Evolutionary conservation across 1,140 invertebrate genomes (phyloP).

Genomic region (Microplitis demolitor): DNA sequence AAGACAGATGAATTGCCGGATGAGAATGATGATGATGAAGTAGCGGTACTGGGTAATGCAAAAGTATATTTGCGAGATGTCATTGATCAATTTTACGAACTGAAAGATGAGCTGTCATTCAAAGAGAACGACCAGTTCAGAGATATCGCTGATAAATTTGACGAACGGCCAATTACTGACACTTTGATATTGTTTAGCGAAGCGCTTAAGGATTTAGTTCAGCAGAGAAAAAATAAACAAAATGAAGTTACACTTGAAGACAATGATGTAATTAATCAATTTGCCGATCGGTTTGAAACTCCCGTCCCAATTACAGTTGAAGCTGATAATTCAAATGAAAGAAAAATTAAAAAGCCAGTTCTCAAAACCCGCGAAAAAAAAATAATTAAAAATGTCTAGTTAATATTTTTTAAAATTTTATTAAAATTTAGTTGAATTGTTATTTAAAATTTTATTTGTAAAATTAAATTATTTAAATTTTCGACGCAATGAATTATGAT

Average conservation of each 20-base stretch:
- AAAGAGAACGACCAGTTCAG: slow-evolving; percentile 52
- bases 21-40: slow-evolving; percentile 16
- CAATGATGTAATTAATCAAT: too few relatives aligned
- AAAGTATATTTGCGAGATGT: slow-evolving; percentile 54
- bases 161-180: slow-evolving; percentile 50
- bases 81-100: slow-evolving; percentile 51
- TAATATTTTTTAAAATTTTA: too few relatives aligned
- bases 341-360: too few relatives aligned
- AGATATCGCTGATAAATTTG: slow-evolving; percentile 48
- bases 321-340: background rate
- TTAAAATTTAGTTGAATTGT: too few relatives aligned
- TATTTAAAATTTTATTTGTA: too few relatives aligned
- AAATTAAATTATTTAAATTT: too few relatives aligned
- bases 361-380: too few relatives aligned
- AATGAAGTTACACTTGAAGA: background rate
- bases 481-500: too few relatives aligned
- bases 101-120: slow-evolving; percentile 50
- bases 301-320: background rate
- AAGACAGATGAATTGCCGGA: slow-evolving; percentile 26
- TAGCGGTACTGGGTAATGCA: slow-evolving; percentile 36
- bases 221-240: slow-evolving; percentile 40
- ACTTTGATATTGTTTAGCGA: slow-evolving; percentile 53
- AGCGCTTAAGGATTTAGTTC: slow-evolving; percentile 51
- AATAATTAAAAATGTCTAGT: too few relatives aligned
- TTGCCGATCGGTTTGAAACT: background rate